These are phyloP conservation scores for Apeltes quadracus DNA, from an alignment of 2,113 vertebrate genomes.

Conservation along the genomic window DNA sequence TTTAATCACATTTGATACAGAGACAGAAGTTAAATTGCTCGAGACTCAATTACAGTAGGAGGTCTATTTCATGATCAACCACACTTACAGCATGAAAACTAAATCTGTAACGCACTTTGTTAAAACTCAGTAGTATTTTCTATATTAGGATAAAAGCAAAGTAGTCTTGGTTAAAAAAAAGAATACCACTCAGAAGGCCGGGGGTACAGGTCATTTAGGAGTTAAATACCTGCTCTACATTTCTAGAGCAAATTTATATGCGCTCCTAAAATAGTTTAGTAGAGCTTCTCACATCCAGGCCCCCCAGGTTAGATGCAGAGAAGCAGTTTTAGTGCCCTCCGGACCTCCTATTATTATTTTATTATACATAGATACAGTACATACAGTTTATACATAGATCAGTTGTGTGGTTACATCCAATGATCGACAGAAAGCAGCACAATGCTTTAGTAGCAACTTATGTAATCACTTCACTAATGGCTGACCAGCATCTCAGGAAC, in stretches of 20 bases:
- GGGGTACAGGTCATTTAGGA: constrained; percentile 34
- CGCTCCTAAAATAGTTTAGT: constrained; percentile 32
- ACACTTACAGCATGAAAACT: constrained; percentile 44
- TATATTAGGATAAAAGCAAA: constrained; percentile 38
- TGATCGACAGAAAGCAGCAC: constrained; percentile 49
- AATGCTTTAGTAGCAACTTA: constrained; percentile 19
- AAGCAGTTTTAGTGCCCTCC: constrained; percentile 29
- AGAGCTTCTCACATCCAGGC: constrained; percentile 14
- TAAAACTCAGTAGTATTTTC: constrained; percentile 28
- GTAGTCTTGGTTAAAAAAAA: constrained; percentile 34
- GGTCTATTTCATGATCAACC: constrained; percentile 47
- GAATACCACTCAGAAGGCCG: constrained; percentile 39
- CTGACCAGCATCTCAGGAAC: constrained; percentile 7
- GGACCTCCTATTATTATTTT: constrained; percentile 35
- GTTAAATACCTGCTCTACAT: constrained; percentile 36
- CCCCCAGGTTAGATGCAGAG: constrained; percentile 8
- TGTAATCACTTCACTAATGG: constrained; percentile 26
- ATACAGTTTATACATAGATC: constrained; percentile 62
- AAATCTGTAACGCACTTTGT: constrained; percentile 45
- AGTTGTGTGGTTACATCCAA: constrained; percentile 23
- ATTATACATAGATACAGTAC: constrained; percentile 67
- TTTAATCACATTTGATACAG: constrained; percentile 59
- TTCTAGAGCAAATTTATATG: constrained; percentile 42
- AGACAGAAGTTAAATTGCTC: constrained; percentile 51
- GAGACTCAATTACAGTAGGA: constrained; percentile 51